Evolutionary conservation across 23 tunicate species (phyloP).

Genomic region (Oikopleura albicans): DNA sequence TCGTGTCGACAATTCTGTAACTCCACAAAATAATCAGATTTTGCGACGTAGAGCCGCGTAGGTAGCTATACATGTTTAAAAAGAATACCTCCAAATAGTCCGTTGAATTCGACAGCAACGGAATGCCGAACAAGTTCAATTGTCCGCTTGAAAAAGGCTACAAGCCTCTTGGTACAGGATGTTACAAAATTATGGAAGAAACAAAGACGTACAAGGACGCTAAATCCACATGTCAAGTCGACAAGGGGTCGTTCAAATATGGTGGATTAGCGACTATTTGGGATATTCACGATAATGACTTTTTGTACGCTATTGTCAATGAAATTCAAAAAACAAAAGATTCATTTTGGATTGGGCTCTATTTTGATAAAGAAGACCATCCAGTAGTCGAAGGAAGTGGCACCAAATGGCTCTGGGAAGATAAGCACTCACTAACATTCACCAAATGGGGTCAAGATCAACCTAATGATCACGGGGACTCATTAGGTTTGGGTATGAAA

Average conservation of each 20-base stretch:
- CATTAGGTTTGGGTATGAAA: no score
- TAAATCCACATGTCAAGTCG: slow-evolving; percentile 28
- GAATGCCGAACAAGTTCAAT: slow-evolving; percentile 6
- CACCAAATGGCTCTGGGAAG: not conserved
- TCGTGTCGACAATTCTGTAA: no score
- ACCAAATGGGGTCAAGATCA: not conserved
- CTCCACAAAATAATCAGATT: no score
- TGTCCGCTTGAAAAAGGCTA: slow-evolving; percentile 68
- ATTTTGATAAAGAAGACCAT: not conserved
- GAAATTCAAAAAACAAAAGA: not conserved
- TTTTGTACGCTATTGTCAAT: not conserved
- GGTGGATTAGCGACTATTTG: not conserved
- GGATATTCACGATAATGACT: not conserved
- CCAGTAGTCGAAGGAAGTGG: no score
- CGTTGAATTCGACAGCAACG: no score
- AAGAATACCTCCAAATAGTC: no score
- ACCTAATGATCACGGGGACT: not conserved
- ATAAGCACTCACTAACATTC: not conserved
- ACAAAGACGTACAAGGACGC: slow-evolving; percentile 32
- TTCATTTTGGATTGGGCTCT: not conserved
- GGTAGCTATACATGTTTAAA: no score
- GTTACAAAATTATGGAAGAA: slow-evolving; percentile 22
- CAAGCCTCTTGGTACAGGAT: slow-evolving; percentile 38
- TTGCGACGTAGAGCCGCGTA: no score
- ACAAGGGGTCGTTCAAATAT: slow-evolving; percentile 20